Percentiles rank a stretch among this genome's conserved stretches.
Evolutionary conservation across 2,888 invertebrate species (phyloP).

Genomic region (Xestia ashworthii): DNA sequence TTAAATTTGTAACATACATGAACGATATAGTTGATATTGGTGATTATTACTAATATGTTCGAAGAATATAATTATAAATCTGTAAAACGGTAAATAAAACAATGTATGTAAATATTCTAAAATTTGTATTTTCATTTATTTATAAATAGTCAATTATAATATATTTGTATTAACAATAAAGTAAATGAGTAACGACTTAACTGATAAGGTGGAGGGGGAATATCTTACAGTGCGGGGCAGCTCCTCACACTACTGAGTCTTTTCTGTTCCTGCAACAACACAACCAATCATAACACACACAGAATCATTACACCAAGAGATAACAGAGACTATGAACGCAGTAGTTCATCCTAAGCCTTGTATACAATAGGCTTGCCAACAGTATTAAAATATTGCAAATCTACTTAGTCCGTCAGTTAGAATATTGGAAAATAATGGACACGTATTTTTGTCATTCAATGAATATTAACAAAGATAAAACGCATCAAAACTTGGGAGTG

Average conservation of each 20-base stretch:
- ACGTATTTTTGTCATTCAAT: too few species aligned
- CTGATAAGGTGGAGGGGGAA: slow-evolving; percentile 78
- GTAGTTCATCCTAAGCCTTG: neutral
- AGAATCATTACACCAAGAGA: neutral
- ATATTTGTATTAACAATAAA: slow-evolving; percentile 86
- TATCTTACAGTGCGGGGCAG: slow-evolving; percentile 71
- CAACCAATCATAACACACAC: neutral
- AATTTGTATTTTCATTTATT: slow-evolving; percentile 87
- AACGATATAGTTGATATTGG: neutral
- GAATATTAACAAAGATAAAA: too few species aligned
- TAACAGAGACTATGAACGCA: neutral
- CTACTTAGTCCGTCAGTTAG: too few species aligned
- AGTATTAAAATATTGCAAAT: too few species aligned
- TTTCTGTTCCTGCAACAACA: slow-evolving; percentile 88
- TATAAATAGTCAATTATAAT: slow-evolving; percentile 89
- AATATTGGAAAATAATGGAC: too few species aligned
- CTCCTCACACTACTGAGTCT: slow-evolving; percentile 88
- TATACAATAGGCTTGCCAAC: neutral
- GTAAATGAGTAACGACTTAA: slow-evolving; percentile 87
- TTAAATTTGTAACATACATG: neutral
- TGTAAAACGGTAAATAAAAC: slow-evolving; percentile 57
- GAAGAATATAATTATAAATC: neutral
- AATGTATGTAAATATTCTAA: slow-evolving; percentile 77
- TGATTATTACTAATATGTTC: neutral
- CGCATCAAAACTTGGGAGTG: too few species aligned